Conservation (phyloP, 2,113 vertebrate genomes). For the Bombycilla garrulus region DNA sequence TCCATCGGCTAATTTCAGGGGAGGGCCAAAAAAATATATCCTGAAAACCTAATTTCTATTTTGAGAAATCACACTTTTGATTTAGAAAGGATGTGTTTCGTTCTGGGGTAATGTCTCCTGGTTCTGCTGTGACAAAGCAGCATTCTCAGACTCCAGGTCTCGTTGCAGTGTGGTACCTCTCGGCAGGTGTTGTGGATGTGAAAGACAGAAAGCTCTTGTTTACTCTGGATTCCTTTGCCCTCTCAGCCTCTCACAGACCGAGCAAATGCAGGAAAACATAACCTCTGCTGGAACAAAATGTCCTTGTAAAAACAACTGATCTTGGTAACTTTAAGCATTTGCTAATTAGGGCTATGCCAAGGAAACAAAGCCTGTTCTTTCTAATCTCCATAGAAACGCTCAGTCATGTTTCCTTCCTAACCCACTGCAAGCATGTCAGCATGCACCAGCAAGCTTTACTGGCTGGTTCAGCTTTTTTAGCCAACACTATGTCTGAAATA, state of each 20-base stretch:
- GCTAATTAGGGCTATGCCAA: constrained; percentile 21
- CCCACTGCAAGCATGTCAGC: neutral
- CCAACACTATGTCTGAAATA: neutral
- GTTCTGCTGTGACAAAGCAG: neutral
- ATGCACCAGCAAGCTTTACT: neutral
- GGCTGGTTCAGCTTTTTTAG: neutral
- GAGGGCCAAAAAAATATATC: neutral
- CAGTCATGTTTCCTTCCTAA: constrained; percentile 60
- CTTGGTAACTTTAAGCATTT: constrained; percentile 1
- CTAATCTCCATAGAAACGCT: constrained; percentile 3
- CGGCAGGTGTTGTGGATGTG: neutral
- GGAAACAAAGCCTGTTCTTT: constrained; percentile 5
- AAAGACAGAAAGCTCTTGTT: neutral
- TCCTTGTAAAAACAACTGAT: constrained; percentile 18
- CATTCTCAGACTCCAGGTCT: neutral
- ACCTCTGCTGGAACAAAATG: constrained; percentile 22
- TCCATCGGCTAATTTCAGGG: neutral
- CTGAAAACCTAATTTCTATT: neutral
- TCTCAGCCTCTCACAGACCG: neutral
- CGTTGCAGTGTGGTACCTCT: neutral
- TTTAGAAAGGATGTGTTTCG: neutral
- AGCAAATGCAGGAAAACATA: constrained; percentile 21
- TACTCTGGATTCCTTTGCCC: neutral
- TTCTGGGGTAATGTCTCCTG: neutral
- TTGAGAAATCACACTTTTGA: neutral